These are phyloP conservation scores for Baronia brevicornis DNA, from an alignment of 2,888 invertebrate genomes.

Conservation along the genomic window DNA sequence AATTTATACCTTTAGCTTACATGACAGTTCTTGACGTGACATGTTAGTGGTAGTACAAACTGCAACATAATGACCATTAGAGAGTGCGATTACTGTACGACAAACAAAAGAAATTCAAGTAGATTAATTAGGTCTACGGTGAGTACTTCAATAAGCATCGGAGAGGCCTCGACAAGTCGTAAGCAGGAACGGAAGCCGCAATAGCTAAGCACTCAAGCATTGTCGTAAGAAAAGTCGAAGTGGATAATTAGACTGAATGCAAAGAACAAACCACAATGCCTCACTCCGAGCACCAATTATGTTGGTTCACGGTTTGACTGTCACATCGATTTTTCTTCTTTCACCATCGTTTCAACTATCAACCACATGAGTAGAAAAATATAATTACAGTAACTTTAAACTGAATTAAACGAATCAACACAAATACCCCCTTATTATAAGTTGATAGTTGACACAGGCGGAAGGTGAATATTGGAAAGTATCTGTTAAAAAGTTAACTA, in stretches of 20 bases:
- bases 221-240: constrained; percentile 53
- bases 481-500: constrained; percentile 51
- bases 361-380: constrained; percentile 53
- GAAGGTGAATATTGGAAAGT: constrained; percentile 42
- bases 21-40: constrained; percentile 76
- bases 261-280: constrained; percentile 12
- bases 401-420: constrained; percentile 42
- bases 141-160: constrained; percentile 69
- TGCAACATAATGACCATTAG: constrained; percentile 76
- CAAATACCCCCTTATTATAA: constrained; percentile 58
- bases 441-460: constrained; percentile 68
- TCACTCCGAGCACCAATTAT: constrained; percentile 12
- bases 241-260: constrained; percentile 28
- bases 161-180: constrained; percentile 66
- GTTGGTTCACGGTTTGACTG: constrained; percentile 8
- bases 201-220: constrained; percentile 68
- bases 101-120: constrained; percentile 73
- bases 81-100: constrained; percentile 75
- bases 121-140: constrained; percentile 68
- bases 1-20: constrained; percentile 75
- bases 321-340: constrained; percentile 56
- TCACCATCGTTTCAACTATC: constrained; percentile 70
- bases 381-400: constrained; percentile 20
- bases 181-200: constrained; percentile 71
- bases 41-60: constrained; percentile 76